A percentile compares a stretch with the other conserved stretches of the same genome.
These are phyloP conservation scores for Lepidothrix coronata DNA, from an alignment of 2,113 vertebrate species.

Conservation along the genomic window DNA sequence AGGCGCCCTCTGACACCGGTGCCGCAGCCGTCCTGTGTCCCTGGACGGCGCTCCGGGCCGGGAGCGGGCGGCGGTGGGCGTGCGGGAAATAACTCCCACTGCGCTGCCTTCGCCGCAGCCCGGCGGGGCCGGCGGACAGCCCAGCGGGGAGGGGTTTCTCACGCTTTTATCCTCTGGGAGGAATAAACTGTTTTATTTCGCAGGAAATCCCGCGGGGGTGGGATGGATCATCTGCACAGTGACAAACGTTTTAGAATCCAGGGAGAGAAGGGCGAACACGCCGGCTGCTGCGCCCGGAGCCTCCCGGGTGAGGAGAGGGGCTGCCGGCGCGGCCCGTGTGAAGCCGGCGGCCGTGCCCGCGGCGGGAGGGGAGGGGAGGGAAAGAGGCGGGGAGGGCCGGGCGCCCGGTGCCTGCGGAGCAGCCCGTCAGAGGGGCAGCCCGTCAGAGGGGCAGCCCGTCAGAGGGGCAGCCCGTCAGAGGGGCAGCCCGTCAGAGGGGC, in stretches of 20 bases:
- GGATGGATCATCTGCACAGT: background rate
- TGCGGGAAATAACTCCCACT: background rate
- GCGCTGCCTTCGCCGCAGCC: background rate
- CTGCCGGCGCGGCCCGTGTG: background rate
- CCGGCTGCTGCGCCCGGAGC: background rate
- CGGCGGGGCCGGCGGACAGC: background rate
- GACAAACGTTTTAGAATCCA: background rate
- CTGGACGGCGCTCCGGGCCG: too few species aligned
- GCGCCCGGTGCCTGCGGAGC: slow-evolving; percentile 34
- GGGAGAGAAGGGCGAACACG: background rate
- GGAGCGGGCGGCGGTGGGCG: background rate
- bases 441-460: too few species aligned
- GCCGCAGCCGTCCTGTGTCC: background rate
- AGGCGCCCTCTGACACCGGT: background rate
- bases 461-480: background rate
- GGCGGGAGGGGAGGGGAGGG: background rate
- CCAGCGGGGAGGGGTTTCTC: background rate
- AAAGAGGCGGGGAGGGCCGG: slow-evolving; percentile 50
- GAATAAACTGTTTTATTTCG: background rate
- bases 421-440: background rate
- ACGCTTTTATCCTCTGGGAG: background rate
- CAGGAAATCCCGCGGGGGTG: background rate
- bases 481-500: background rate
- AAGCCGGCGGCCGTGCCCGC: background rate
- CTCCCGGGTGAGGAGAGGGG: background rate